These are phyloP conservation scores for Caenorhabditis latens DNA, from an alignment of 1,140 invertebrate species.

Conservation along the genomic window DNA sequence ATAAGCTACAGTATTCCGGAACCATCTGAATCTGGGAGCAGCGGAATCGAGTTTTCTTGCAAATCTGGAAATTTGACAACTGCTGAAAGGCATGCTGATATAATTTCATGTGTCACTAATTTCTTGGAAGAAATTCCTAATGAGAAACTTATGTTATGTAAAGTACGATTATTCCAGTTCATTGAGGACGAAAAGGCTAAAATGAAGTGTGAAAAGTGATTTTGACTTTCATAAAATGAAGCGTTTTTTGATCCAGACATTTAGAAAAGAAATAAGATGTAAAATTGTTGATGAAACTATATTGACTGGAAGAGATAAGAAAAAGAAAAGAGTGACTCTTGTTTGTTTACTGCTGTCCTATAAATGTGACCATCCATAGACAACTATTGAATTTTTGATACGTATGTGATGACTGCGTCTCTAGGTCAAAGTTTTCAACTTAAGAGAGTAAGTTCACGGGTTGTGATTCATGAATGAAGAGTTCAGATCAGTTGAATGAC, in stretches of 20 bases:
- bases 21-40: too few species aligned
- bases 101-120: not conserved
- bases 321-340: not conserved
- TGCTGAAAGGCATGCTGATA: slow-evolving; percentile 1
- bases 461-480: too few species aligned
- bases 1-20: too few species aligned
- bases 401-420: too few species aligned
- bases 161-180: slow-evolving; percentile 7
- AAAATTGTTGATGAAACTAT: not conserved
- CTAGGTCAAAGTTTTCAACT: not conserved
- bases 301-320: not conserved
- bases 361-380: not conserved
- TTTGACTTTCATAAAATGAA: too few species aligned
- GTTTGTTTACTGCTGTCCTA: not conserved
- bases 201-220: too few species aligned
- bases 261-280: not conserved
- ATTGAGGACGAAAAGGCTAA: not conserved
- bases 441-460: too few species aligned
- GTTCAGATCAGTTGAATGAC: too few species aligned
- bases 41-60: too few species aligned
- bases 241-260: too few species aligned
- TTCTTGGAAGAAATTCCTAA: not conserved
- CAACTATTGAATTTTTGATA: slow-evolving; percentile 9
- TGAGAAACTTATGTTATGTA: not conserved
- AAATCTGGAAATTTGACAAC: too few species aligned